Evolutionary conservation across 2,113 vertebrate species (phyloP).

Genomic region (Strigops habroptila): DNA sequence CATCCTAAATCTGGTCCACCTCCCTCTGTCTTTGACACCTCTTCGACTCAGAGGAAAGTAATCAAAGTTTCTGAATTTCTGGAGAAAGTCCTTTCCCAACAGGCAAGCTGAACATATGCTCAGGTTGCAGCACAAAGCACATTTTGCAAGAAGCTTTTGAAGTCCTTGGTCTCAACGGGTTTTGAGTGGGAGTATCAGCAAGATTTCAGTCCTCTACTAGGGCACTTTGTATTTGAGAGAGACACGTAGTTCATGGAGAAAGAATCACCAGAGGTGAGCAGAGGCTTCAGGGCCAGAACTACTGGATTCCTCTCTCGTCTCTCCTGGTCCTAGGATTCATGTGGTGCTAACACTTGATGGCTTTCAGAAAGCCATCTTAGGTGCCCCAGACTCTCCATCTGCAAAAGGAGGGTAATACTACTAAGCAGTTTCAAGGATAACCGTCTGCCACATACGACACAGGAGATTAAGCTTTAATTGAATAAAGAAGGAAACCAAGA

Average conservation of each 20-base stretch:
- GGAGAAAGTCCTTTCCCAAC: not conserved
- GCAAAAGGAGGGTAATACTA: not conserved
- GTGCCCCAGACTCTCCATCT: not conserved
- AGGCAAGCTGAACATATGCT: constrained; percentile 4
- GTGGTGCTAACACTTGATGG: not conserved
- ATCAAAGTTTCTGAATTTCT: constrained; percentile 5
- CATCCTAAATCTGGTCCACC: not conserved
- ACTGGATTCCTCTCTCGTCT: not conserved
- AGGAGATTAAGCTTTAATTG: not conserved
- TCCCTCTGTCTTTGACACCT: not conserved
- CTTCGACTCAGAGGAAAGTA: not conserved
- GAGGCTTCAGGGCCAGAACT: not conserved
- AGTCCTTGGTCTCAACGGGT: not conserved
- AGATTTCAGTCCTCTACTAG: not conserved
- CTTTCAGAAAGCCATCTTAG: not conserved
- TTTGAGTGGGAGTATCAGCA: not conserved
- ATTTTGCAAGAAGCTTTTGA: not conserved
- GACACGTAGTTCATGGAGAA: not conserved
- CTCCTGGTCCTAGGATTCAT: not conserved
- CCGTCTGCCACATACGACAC: not conserved
- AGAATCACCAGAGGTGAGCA: not conserved
- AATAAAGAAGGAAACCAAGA: not conserved
- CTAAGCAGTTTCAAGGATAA: not conserved
- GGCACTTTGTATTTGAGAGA: not conserved
- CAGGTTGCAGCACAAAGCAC: constrained; percentile 9